phyloP scores from a whole-genome alignment of 2,797 vertebrate genomes.

The Pelobates cultripes region DNA sequence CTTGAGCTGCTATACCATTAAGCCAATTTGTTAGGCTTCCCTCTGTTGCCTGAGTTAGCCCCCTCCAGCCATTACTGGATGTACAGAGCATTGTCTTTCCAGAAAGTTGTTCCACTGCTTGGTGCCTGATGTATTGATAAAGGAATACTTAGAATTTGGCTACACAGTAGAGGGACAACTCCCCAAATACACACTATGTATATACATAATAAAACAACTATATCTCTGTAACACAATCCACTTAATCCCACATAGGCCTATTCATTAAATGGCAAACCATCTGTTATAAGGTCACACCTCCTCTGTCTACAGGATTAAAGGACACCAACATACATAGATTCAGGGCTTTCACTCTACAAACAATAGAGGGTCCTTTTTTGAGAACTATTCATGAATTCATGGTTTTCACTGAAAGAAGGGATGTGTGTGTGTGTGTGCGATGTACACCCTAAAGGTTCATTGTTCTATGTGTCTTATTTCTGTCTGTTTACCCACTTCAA shows the following conservation, averaged over 20 bases:
- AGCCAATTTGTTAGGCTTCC: too few relatives aligned
- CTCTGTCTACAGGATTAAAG: conserved; percentile 27
- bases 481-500: neutral
- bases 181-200: neutral
- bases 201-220: neutral
- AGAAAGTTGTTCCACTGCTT: too few relatives aligned
- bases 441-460: conserved; percentile 32
- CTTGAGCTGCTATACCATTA: too few relatives aligned
- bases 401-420: conserved; percentile 25
- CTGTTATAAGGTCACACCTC: conserved; percentile 45
- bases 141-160: too few relatives aligned
- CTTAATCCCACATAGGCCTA: conserved; percentile 23
- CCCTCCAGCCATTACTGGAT: too few relatives aligned
- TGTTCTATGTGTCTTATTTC: conserved; percentile 17
- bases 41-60: too few relatives aligned
- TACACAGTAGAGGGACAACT: too few relatives aligned
- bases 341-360: conserved; percentile 16
- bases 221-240: conserved; percentile 25
- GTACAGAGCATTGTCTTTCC: too few relatives aligned
- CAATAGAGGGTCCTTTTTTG: conserved; percentile 35
- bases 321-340: conserved; percentile 31
- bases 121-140: too few relatives aligned
- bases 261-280: conserved; percentile 37
- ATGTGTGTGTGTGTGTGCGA: conserved; percentile 16
- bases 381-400: conserved; percentile 38